Base-by-base conservation (phyloP, 2,113 vertebrate genomes). In the Trinectes maculatus region DNA sequence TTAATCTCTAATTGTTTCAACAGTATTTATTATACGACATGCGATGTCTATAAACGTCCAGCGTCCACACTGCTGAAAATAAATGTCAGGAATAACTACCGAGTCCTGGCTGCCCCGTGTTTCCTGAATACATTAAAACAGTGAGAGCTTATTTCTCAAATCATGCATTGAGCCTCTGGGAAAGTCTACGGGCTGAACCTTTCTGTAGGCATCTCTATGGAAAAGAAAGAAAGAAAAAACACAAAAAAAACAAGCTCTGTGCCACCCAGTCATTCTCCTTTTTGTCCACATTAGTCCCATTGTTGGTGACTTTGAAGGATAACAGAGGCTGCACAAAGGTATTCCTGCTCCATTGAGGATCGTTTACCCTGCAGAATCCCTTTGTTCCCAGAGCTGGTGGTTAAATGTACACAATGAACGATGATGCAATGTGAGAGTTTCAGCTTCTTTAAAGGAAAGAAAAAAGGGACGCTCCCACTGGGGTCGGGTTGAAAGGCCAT, bases 221-320 rank as follows among this genome's bases (percentile, higher is more conserved):
- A 62, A 71, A 74, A 51, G 78, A 82, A 73, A 72, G 51, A 46
- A 72, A 73, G 71, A 78, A n/a, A n/a, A n/a, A n/a, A n/a, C n/a
- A n/a, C n/a, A n/a, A n/a, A n/a, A n/a, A n/a, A n/a, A n/a, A n/a
- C n/a, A n/a, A n/a, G n/a, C n/a, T 72, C 39, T 58, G 65, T 60
- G 71, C 74, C 68, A 65, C 69, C 28, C 43, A 74, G 65, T 65
- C 66, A 56, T 47, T 39, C 19, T 28, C 65, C 53, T 78, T 72
- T 88, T 77, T 81, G 83, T 83, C 67, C 79, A 74, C 64, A 68
- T 79, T 74, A 72, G 69, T 55, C 49, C 72, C 74, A 81, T 89
- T 90, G 85, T 91, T 74, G 79, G 69, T 24, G 71, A 78, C 79
- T 87, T 89, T 87, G 84, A 76, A 84, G 86, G 71, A 83, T 74